Conservation (phyloP, 2,888 invertebrate genomes). For the Nasonovia ribisnigri region DNA sequence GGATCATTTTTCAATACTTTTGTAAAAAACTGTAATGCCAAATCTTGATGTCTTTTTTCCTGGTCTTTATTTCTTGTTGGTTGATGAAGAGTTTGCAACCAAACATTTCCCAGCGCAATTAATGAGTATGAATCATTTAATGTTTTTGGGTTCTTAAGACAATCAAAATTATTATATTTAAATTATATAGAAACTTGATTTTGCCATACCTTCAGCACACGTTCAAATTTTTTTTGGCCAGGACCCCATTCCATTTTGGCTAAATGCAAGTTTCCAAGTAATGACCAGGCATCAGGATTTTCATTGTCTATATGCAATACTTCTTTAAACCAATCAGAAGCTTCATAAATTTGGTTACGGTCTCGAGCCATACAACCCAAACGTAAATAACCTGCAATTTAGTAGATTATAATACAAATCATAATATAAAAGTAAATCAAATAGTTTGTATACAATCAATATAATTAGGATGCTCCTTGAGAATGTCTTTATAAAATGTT, state of each 20-base stretch:
- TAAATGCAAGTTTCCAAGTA: slow-evolving; percentile 97
- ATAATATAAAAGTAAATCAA: background rate
- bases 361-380: slow-evolving; percentile 98
- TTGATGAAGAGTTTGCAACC: slow-evolving; percentile 96
- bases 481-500: slow-evolving; percentile 94
- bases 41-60: slow-evolving; percentile 93
- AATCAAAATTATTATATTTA: too few relatives aligned
- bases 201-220: slow-evolving; percentile 81
- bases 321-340: slow-evolving; percentile 99
- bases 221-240: slow-evolving; percentile 98
- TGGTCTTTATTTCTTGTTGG: slow-evolving; percentile 94
- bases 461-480: slow-evolving; percentile 98
- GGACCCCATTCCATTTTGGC: slow-evolving; percentile 98
- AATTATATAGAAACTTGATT: background rate
- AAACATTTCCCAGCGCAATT: slow-evolving; percentile 97
- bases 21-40: slow-evolving; percentile 92
- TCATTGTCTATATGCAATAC: slow-evolving; percentile 95
- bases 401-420: too few relatives aligned
- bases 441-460: slow-evolving; percentile 80
- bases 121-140: slow-evolving; percentile 94
- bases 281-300: slow-evolving; percentile 97
- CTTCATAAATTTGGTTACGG: slow-evolving; percentile 98
- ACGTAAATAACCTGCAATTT: slow-evolving; percentile 73
- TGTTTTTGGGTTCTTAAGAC: slow-evolving; percentile 78
- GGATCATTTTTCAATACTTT: slow-evolving; percentile 92